These are phyloP conservation scores for Drosophila ironensis DNA, from an alignment of 1,140 invertebrate genomes.

Conservation along the genomic window DNA sequence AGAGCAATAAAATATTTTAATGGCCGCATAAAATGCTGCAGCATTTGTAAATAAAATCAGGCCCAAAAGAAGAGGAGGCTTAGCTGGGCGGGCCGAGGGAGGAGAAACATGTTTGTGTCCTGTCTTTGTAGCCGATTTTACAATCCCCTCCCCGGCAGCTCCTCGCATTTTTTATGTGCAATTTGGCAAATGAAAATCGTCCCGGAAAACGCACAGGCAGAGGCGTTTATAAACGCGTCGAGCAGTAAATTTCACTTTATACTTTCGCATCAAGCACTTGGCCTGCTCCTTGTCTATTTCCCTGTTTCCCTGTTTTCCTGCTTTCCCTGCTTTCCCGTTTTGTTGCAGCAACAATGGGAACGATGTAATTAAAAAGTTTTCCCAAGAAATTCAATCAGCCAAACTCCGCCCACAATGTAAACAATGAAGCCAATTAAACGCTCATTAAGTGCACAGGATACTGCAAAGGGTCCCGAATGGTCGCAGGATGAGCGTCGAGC, in stretches of 20 bases:
- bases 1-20: conserved; percentile 80
- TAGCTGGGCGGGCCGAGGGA: background rate
- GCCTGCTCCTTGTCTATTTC: background rate
- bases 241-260: conserved; percentile 24
- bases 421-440: conserved; percentile 77
- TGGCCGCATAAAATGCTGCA: conserved; percentile 78
- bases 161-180: conserved; percentile 57
- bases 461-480: conserved; percentile 10
- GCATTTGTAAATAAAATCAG: conserved; percentile 79
- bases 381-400: conserved; percentile 71
- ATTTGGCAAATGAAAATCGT: conserved; percentile 71
- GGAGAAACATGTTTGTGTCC: background rate
- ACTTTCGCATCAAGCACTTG: background rate
- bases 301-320: background rate
- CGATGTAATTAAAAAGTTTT: conserved; percentile 74
- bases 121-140: conserved; percentile 19
- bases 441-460: conserved; percentile 70
- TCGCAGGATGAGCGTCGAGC: background rate
- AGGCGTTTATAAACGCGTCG: conserved; percentile 41
- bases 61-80: background rate
- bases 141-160: background rate
- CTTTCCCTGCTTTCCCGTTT: conserved; percentile 10
- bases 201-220: conserved; percentile 9
- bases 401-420: conserved; percentile 59
- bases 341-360: conserved; percentile 58